Base-by-base conservation (phyloP, 2,888 invertebrate species). In the Pilophorus perplexus region DNA sequence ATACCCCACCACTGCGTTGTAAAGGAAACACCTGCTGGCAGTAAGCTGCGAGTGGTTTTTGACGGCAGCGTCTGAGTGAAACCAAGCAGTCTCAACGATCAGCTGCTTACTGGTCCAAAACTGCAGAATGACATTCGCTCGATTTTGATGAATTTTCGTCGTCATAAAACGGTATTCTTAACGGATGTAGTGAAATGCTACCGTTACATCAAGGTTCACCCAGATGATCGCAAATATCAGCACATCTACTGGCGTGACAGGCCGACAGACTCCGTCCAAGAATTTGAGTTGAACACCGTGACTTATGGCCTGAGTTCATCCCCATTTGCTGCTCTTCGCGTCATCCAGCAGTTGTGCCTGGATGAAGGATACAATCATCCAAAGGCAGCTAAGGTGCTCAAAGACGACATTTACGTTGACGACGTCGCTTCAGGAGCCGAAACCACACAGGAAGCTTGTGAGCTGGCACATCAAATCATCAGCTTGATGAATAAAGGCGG, bases 351-450 rank as follows among this genome's bases (percentile, higher is more conserved):
- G 48, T 50, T 74, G 16, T 70, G 68, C 3, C 3, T 62, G 0
- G 70, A 72, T 40, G 72, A 71, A 27, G 23, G 64, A 23, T 18
- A 44, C 1, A 48, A 33, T 0, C 72, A 55, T 59, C 71, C 73
- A 4, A 16, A 22, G 3, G 71, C 71, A 10, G 57, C 71, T 0
- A 12, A 55, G 20, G 67, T 57, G 12, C 12, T 72, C 12, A 10
- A 8, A 5, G 12, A 48, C 6, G 69, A 72, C 22, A 68, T 71
- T 5, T 74, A 74, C 22, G 71, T 74, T 4, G 72, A 74, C 62
- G 73, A 74, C 67, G 33, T 71, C 1, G 59, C 71, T 10, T 64
- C 71, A 1, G 71, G 72, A n/a, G 67, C 71, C 0, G 5, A 52
- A 6, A 67, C 71, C n/a, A 6, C 57, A 16, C 57, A 68, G 12